phyloP scores from a whole-genome alignment of 1,140 invertebrate species.

The Leptinotarsa undecemlineata region DNA sequence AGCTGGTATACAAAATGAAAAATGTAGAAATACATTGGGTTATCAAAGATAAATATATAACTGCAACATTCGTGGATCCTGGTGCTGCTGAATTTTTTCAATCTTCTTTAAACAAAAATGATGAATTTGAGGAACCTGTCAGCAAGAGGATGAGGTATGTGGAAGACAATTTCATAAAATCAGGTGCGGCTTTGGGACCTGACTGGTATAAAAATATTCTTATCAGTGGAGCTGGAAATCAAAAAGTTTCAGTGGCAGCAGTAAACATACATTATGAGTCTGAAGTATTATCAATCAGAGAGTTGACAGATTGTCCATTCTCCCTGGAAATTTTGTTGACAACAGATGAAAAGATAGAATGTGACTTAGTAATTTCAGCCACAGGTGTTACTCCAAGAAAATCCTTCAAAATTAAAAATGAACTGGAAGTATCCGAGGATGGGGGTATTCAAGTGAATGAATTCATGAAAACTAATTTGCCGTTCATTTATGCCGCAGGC shows the following conservation, averaged over 20 bases:
- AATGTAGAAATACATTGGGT: slow-evolving; percentile 89
- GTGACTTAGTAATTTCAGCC: slow-evolving; percentile 94
- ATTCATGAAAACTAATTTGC: slow-evolving; percentile 79
- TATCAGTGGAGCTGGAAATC: slow-evolving; percentile 62
- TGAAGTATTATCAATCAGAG: slow-evolving; percentile 66
- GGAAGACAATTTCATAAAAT: slow-evolving; percentile 59
- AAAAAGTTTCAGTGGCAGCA: slow-evolving; percentile 54
- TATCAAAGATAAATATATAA: slow-evolving; percentile 90
- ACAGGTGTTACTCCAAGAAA: slow-evolving; percentile 85
- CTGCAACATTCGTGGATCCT: slow-evolving; percentile 91
- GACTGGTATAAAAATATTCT: slow-evolving; percentile 85
- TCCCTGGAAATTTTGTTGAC: slow-evolving; percentile 74
- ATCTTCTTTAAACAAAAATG: slow-evolving; percentile 50
- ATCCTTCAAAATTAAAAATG: slow-evolving; percentile 60
- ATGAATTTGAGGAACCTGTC: slow-evolving; percentile 41
- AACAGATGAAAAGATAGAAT: slow-evolving; percentile 75
- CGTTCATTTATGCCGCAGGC: slow-evolving; percentile 90
- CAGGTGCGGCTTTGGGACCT: slow-evolving; percentile 88
- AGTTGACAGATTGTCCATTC: slow-evolving; percentile 56
- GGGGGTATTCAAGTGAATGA: slow-evolving; percentile 82
- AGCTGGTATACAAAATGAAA: slow-evolving; percentile 87
- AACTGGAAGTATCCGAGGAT: slow-evolving; percentile 69
- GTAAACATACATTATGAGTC: slow-evolving; percentile 70
- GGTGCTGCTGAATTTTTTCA: slow-evolving; percentile 95
- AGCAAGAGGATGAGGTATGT: slow-evolving; percentile 73